These are phyloP conservation scores for Augiades crinisus DNA, from an alignment of 2,888 invertebrate species.

Conservation along the genomic window DNA sequence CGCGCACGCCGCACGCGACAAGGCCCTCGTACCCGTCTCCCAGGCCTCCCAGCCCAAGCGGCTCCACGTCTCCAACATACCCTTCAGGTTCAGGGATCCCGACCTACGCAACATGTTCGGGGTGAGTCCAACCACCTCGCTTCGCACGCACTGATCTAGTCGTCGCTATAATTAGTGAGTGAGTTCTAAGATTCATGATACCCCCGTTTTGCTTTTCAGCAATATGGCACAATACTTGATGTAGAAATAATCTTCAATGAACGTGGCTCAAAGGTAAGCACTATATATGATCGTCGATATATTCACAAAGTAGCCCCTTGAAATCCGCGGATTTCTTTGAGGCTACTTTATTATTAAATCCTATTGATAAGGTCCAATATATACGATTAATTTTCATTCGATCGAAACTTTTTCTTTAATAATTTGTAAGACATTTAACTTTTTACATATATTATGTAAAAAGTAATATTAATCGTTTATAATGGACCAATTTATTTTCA, in stretches of 20 bases:
- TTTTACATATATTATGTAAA: too few relatives aligned
- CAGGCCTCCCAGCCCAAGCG: constrained; percentile 91
- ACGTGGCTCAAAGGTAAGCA: constrained; percentile 99
- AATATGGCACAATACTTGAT: constrained; percentile 99
- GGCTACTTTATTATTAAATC: constrained; percentile 40
- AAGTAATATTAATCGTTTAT: constrained; percentile 3
- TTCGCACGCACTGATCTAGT: constrained; percentile 14
- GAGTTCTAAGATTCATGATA: constrained; percentile 5
- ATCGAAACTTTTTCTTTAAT: too few relatives aligned
- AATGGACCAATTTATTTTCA: constrained; percentile 17
- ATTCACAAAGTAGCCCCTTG: constrained; percentile 54
- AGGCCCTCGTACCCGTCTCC: constrained; percentile 75
- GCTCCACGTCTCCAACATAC: constrained; percentile 99
- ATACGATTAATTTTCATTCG: not conserved
- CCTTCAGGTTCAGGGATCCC: constrained; percentile 99
- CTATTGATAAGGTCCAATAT: constrained; percentile 21
- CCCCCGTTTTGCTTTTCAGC: constrained; percentile 86
- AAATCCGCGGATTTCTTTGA: constrained; percentile 63
- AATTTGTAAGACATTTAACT: too few relatives aligned
- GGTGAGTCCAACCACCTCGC: constrained; percentile 84
- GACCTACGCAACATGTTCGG: constrained; percentile 99
- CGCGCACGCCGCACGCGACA: constrained; percentile 65
- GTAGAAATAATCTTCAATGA: constrained; percentile 99
- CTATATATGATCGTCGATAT: constrained; percentile 27
- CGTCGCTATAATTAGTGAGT: constrained; percentile 39